Evolutionary conservation across 2,888 invertebrate genomes (phyloP).

Genomic region (Diadegma fenestrale): DNA sequence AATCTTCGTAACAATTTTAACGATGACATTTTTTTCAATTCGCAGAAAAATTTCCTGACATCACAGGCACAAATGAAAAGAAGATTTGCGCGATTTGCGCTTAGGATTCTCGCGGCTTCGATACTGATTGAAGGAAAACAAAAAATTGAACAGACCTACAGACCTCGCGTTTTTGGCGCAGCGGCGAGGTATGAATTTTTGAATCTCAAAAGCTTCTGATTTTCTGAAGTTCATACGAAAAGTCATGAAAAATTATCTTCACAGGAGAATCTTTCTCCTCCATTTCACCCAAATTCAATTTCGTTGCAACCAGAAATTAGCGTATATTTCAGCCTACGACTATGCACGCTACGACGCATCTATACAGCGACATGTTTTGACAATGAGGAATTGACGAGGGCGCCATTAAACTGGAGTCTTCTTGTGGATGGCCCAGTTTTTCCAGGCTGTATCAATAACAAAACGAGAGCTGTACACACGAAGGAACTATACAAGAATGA

Average conservation of each 20-base stretch:
- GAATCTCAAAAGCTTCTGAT: neutral
- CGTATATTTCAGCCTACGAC: neutral
- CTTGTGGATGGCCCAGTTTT: neutral
- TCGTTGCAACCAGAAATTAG: neutral
- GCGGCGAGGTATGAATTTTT: neutral
- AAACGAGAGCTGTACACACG: neutral
- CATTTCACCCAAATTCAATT: neutral
- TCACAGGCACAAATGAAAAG: neutral
- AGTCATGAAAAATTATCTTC: neutral
- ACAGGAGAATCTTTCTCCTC: neutral
- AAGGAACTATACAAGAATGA: neutral
- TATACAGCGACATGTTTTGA: neutral
- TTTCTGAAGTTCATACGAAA: neutral
- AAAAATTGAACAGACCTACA: neutral
- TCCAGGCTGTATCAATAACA: neutral
- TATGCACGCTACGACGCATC: too few relatives aligned
- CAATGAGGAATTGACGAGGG: neutral
- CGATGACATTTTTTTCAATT: neutral
- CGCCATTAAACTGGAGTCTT: conserved; percentile 3
- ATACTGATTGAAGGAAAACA: neutral
- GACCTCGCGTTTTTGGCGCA: neutral
- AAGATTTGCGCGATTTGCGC: neutral
- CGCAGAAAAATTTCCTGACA: neutral
- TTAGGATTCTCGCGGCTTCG: neutral
- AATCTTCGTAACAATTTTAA: neutral